Evolutionary conservation across 2,113 vertebrate species (phyloP), one percentile per base, ranked within the genome.

Genomic region (Pelusios castaneus): DNA sequence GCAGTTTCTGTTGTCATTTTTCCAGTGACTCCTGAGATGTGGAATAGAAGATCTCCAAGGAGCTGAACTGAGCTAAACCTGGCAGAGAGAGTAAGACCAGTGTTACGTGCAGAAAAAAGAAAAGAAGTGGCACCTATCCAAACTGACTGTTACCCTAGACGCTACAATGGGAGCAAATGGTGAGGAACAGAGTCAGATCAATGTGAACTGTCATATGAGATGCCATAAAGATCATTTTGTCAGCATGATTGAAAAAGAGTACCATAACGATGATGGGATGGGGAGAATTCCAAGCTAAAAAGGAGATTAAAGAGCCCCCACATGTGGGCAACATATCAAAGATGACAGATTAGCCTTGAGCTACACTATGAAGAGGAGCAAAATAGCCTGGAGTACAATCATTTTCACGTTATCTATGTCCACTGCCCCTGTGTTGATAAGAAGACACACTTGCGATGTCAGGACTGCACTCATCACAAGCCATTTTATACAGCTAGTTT

Each of bases 1-100:
- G 99, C 99, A 0, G 99, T 99, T 97, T 99, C 99, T 31, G 99
- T 99, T 45, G 99, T 99, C 99, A 99, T 99, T 98, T 99, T 99
- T 77, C 99, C 99, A 3, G 99, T 99, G 94, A 99, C 99, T 86
- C 99, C 99, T 4, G 99, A 99, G 96, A 99, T 99, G 84, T 99
- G 99, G 98, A 99, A 99, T 2, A 99, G 95, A 80, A 99, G 98
- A 95, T 99, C 99, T 91, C 99, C 99, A 25, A 99, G 99, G 92
- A 99, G 98, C 98, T 99, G 99, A 93, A 99, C 99, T 3, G 99
- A 99, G 96, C 99, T 99, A 97, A 99, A 99, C 97, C 99, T 99
- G 95, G 29, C 43, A 92, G 95, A 58, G 75, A 45, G 82, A 89
- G 60, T 41, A 92, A 80, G 51, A 8, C n/a, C 88, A 38, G 63